Base-by-base conservation (phyloP, 2,797 vertebrate species). In the Botia almorhae region DNA sequence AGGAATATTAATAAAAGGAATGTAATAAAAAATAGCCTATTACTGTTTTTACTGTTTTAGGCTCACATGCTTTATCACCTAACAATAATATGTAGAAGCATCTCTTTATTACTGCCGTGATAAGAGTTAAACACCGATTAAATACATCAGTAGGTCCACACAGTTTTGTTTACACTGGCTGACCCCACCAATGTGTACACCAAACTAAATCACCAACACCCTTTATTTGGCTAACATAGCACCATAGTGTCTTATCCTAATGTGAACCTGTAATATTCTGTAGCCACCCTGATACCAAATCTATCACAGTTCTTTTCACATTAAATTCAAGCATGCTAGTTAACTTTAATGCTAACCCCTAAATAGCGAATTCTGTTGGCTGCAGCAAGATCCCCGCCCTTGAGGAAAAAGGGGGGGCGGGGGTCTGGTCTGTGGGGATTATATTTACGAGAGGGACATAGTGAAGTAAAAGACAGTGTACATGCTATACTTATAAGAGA, bases 361-460 rank as follows among this genome's bases (percentile, higher is more conserved):
- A 81, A 83, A 79, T 63, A 78, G 83, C 85, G 84, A 88, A 90
- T 81, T 82, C 69, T 69, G 81, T 78, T 71, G 76, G 21, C 78
- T 26, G 21, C 50, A 71, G 55, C 17, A 60, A 74, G 21, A 43
- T 51, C 19, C 48, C 17, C 26, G 19, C 16, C 43, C 19, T 19
- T 26, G 16, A 55, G 11, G 11, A 19, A 16, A 6, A 3, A 14
- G n/a, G 33, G 6, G 19, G n/a, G 50, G 6, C n/a, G n/a, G n/a
- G n/a, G n/a, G n/a, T n/a, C n/a, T n/a, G 46, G 48, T 23, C 17
- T 23, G 2, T 12, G 19, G 51, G 48, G 60, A 72, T 71, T 83
- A 72, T 43, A 80, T 74, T 77, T 74, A 55, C 7, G 56, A 70
- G 69, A 69, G 26, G 56, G 48, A 55, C 14, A 61, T 17, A 19